phyloP scores from a whole-genome alignment of 2,113 vertebrate species.

The Corvus moneduloides region DNA sequence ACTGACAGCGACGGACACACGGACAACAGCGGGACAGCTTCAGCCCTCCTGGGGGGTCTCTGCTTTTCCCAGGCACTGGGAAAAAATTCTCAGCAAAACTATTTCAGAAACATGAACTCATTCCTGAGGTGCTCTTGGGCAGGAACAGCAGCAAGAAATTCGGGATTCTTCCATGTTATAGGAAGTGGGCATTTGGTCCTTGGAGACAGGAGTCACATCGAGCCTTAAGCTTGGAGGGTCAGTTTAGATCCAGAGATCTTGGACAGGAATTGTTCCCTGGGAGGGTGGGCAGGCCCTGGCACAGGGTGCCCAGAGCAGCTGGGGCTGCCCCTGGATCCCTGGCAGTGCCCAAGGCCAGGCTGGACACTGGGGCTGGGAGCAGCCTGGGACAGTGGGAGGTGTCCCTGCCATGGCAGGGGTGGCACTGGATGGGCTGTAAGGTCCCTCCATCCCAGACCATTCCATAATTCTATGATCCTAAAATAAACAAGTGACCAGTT shows the following conservation, averaged over 20 bases:
- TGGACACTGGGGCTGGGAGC: background rate
- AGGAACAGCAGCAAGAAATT: background rate
- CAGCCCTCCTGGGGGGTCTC: background rate
- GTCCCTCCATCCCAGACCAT: background rate
- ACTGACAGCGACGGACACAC: background rate
- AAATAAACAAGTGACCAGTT: background rate
- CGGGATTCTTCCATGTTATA: background rate
- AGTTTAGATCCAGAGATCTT: background rate
- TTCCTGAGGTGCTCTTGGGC: background rate
- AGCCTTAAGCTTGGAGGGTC: background rate
- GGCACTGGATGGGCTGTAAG: accelerated
- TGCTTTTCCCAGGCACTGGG: background rate
- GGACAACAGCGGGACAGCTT: background rate
- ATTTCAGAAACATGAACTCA: background rate
- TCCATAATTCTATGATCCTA: background rate
- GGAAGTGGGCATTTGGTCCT: background rate
- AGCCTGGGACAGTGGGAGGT: background rate
- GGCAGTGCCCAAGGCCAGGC: background rate
- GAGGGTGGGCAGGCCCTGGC: background rate
- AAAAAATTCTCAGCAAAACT: background rate
- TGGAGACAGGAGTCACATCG: background rate
- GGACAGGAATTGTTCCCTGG: background rate
- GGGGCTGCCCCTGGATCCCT: background rate
- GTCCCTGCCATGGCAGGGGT: background rate
- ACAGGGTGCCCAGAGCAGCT: background rate